Evolutionary conservation across 2,888 invertebrate genomes (phyloP), one percentile per base, ranked within the genome.

Genomic region (Amphipoea lucens): DNA sequence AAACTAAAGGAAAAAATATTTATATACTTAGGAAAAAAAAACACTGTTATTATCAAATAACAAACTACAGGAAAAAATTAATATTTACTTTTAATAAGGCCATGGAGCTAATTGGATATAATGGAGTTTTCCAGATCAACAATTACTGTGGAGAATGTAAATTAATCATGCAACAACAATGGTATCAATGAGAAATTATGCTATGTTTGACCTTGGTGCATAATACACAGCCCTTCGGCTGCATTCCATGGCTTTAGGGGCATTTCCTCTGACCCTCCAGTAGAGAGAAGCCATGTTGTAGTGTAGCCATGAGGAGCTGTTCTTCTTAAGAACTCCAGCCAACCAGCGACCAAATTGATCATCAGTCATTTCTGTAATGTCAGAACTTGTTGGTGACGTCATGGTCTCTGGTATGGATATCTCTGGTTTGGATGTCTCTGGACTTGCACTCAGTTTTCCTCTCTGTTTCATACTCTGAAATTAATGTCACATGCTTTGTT

Each of bases 171-270:
- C 36, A 36, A 57, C 9, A 42, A 48, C 5, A 65, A 77, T 51
- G 4, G 23, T 45, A 63, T 17, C 12, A 40, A 60, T 36, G 14
- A 51, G 5, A 62, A 79, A 60, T n/a, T 11, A 45, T 42, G 12
- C 9, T 11, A 20, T n/a, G 40, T 45, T 57, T 80, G 92, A 98
- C 98, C 98, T 97, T 70, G 98, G 98, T 75, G 98, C 98, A 95
- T 97, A 98, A 93, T 98, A 98, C 76, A 98, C 97, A 48, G 98
- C 98, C 81, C 98, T 95, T 60, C 98, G 97, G 79, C 98, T 97
- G 94, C 98, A 98, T 90, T 98, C 98, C 75, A 98, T 94, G n/a
- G 98, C 98, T 89, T 98, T 98, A n/a, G 97, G 97, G 2, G 98
- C 97, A 91, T 98, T 97, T 23, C 98, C 98, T 90, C 97, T 97